A percentile compares a stretch with the other conserved stretches of the same genome.
Evolutionary conservation across 2,888 invertebrate species (phyloP).

Genomic region (Brenthis hecate): DNA sequence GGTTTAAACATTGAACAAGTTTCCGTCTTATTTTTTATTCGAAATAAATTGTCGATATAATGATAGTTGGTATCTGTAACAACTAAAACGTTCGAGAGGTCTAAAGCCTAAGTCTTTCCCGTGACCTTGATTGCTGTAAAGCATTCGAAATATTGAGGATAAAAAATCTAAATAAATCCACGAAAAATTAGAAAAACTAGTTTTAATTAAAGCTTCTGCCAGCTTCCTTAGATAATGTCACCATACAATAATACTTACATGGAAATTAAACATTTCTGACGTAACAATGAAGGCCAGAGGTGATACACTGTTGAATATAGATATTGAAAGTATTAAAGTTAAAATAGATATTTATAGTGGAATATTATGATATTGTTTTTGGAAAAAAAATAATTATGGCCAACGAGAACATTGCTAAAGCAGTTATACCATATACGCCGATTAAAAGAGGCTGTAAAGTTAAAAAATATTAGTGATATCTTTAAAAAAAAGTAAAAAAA

Average conservation of each 20-base stretch:
- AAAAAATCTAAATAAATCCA: too few relatives aligned
- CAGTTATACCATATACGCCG: neutral
- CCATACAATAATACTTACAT: slow-evolving; percentile 7
- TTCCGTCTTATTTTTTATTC: too few relatives aligned
- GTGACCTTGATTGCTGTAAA: too few relatives aligned
- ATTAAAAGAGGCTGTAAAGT: neutral
- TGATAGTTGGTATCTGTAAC: too few relatives aligned
- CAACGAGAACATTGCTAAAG: neutral
- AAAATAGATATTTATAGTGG: slow-evolving; percentile 52
- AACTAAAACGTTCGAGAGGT: too few relatives aligned
- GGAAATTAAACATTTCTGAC: slow-evolving; percentile 26
- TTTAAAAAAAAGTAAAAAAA: neutral
- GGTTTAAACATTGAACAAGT: too few relatives aligned
- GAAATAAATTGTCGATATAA: too few relatives aligned
- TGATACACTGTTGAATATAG: slow-evolving; percentile 14
- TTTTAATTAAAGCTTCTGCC: too few relatives aligned
- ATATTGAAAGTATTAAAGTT: slow-evolving; percentile 57
- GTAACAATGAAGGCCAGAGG: slow-evolving; percentile 23
- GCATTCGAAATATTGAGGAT: too few relatives aligned
- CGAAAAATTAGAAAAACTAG: too few relatives aligned
- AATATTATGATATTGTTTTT: neutral
- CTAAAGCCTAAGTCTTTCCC: too few relatives aligned
- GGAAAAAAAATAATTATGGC: neutral
- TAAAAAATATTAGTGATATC: neutral
- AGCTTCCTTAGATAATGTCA: too few relatives aligned